Evolutionary conservation across 2,888 invertebrate genomes (phyloP), one percentile per base, ranked within the genome.

Genomic region (Erynnis tages): DNA sequence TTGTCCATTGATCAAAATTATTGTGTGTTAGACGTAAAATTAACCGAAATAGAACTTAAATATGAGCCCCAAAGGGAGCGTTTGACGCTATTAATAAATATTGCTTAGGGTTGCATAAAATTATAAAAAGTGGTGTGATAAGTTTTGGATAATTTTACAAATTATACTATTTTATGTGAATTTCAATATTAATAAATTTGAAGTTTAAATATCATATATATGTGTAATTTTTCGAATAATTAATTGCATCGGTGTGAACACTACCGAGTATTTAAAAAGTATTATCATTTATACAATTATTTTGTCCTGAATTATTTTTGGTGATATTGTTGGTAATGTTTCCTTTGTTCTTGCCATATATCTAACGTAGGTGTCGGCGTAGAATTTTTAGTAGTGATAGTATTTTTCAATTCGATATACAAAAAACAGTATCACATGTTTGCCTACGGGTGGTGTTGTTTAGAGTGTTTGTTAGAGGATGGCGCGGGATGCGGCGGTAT

Each of bases 81-180:
- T 88, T 79, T 88, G 79, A 89, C 89, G 89, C 88, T 85, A 82
- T 76, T 82, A 79, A 82, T 82, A 80, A 34, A 82, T 84, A 82
- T 80, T 82, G 87, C 88, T 88, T 89, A 87, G 86, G 84, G 79
- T 85, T 88, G 86, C 88, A 87, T 84, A 84, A 87, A 85, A 81
- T 73, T 78, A 79, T 81, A 79, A 85, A 84, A 84, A 77, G 86
- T 87, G 87, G 86, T 87, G 87, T 89, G 88, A 89, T 89, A 89
- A 83, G 86, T 89, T 89, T 89, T 89, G 84, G 89, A 89, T 88
- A 86, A 87, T 89, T 89, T 89, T 89, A 89, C 89, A 89, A 89
- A 86, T 88, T 87, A 81, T 87, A 87, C 86, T 87, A 87, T 86
- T 86, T 87, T 89, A 79, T 82, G 86, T 85, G 82, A 81, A 84